A percentile compares a stretch with the other conserved stretches of the same genome.
These are phyloP conservation scores for Syngnathus floridae DNA, from an alignment of 2,113 vertebrate genomes.

Conservation along the genomic window DNA sequence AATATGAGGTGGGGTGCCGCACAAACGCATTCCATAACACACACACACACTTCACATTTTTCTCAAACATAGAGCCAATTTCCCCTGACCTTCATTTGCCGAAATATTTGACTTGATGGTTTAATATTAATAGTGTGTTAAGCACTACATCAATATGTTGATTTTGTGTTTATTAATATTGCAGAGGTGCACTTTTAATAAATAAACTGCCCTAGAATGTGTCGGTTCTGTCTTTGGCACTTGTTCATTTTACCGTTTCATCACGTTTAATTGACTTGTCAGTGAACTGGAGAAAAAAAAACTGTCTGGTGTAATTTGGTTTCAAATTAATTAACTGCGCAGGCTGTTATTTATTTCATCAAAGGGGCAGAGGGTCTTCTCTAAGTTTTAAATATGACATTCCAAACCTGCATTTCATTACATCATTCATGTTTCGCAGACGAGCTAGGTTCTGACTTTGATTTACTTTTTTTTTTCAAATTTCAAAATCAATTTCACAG, in stretches of 20 bases:
- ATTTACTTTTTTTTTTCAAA: background rate
- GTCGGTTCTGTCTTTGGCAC: background rate
- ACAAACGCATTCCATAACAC: background rate
- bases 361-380: slow-evolving; percentile 11
- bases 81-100: background rate
- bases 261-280: slow-evolving; percentile 35
- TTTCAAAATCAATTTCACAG: background rate
- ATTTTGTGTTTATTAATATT: background rate
- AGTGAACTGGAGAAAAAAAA: slow-evolving; percentile 7
- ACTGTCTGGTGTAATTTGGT: slow-evolving; percentile 6
- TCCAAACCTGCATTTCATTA: background rate
- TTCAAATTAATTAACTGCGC: slow-evolving; percentile 36
- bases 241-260: slow-evolving; percentile 13
- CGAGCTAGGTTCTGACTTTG: background rate
- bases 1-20: no score
- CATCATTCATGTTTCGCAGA: background rate
- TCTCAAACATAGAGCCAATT: background rate
- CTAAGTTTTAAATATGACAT: slow-evolving; percentile 1
- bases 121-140: slow-evolving; percentile 22
- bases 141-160: background rate
- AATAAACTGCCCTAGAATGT: background rate
- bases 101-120: background rate
- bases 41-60: background rate
- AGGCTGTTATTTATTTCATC: slow-evolving; percentile 20
- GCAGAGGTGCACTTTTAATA: background rate